These are phyloP conservation scores for Nannobrachium achirus DNA, from an alignment of 2,113 vertebrate species.

Conservation along the genomic window DNA sequence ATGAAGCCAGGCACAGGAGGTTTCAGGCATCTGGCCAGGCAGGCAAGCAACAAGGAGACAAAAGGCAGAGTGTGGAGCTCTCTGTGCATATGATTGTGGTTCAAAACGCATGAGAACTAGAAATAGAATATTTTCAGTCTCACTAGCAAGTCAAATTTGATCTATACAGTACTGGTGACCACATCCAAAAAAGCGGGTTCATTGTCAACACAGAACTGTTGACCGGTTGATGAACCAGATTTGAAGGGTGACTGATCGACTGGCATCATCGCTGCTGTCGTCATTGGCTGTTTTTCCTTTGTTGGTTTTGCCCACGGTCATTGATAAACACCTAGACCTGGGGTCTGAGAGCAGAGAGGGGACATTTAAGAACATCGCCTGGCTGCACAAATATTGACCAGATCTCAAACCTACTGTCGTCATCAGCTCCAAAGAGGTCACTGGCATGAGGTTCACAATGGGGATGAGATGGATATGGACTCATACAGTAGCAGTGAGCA, in stretches of 20 bases:
- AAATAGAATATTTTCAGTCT: not conserved
- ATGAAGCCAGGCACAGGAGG: slow-evolving; percentile 5
- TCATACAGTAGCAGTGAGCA: not conserved
- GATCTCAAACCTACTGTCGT: slow-evolving; percentile 26
- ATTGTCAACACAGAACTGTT: too few relatives aligned
- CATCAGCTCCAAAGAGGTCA: slow-evolving; percentile 57
- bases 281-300: slow-evolving; percentile 44
- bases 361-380: slow-evolving; percentile 29
- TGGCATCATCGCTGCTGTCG: slow-evolving; percentile 27
- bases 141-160: not conserved
- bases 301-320: slow-evolving; percentile 45
- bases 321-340: slow-evolving; percentile 32
- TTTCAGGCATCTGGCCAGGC: slow-evolving; percentile 21
- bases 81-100: slow-evolving; percentile 23
- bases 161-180: not conserved
- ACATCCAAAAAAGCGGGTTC: too few relatives aligned
- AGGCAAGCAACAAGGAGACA: slow-evolving; percentile 23
- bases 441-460: slow-evolving; percentile 51
- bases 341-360: slow-evolving; percentile 33
- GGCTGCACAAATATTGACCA: slow-evolving; percentile 70
- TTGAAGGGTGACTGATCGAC: slow-evolving; percentile 19
- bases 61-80: slow-evolving; percentile 9
- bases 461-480: slow-evolving; percentile 3
- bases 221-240: not conserved
- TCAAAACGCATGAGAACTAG: too few relatives aligned